phyloP scores from a whole-genome alignment of 2,797 vertebrate genomes.

The Coregonus ussuriensis region DNA sequence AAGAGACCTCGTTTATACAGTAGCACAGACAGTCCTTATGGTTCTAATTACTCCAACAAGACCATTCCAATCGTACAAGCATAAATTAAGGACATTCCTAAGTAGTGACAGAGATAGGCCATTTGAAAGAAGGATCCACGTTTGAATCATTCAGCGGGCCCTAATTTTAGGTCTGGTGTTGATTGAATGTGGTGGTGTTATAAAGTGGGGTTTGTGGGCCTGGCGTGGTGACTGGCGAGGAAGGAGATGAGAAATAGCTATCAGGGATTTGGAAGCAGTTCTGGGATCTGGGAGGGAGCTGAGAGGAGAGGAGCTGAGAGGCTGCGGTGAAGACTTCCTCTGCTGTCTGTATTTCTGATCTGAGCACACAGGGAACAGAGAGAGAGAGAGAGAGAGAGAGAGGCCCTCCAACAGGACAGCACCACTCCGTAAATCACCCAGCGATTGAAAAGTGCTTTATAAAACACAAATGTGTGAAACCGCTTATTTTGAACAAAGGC shows the following conservation, averaged over 20 bases:
- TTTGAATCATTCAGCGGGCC: constrained; percentile 62
- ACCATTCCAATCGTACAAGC: constrained; percentile 70
- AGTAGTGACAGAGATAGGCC: constrained; percentile 68
- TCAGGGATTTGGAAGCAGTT: constrained; percentile 45
- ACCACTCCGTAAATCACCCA: constrained; percentile 63
- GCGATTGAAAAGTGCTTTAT: constrained; percentile 62
- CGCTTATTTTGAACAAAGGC: constrained; percentile 61
- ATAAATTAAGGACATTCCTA: constrained; percentile 76
- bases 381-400: constrained; percentile 1
- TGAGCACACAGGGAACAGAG: constrained; percentile 31
- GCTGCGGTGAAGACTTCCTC: constrained; percentile 54
- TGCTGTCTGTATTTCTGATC: constrained; percentile 55
- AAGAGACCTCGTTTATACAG: constrained; percentile 69
- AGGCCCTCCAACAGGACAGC: constrained; percentile 33
- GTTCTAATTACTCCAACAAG: constrained; percentile 75
- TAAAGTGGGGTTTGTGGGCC: constrained; percentile 44
- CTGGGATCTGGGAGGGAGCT: constrained; percentile 44
- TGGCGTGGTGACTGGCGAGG: constrained; percentile 38
- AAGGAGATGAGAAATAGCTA: constrained; percentile 47
- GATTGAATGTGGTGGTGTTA: constrained; percentile 68
- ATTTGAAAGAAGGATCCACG: constrained; percentile 57
- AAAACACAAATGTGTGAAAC: constrained; percentile 72
- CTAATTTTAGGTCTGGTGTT: constrained; percentile 68
- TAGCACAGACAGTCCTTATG: constrained; percentile 68
- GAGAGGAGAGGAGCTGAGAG: constrained; percentile 43